Evolutionary conservation across 2,113 vertebrate species (phyloP), one percentile per base, ranked within the genome.

Genomic region (Ictalurus furcatus): DNA sequence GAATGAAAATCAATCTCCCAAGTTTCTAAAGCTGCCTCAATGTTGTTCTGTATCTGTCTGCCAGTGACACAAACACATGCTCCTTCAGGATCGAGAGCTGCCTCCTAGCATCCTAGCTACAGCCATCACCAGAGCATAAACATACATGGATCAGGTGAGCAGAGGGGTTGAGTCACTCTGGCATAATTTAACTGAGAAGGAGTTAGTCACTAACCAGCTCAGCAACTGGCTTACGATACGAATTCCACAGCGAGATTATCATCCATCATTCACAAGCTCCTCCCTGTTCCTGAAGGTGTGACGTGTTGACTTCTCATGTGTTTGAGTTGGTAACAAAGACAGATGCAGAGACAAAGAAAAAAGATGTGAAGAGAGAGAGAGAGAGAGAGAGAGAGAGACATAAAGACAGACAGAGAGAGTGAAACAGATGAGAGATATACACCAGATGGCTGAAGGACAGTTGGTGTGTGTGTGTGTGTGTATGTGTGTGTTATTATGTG

Each of bases 401-500:
- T n/a, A n/a, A n/a, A 30, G n/a, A 69, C 0, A 69, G 67, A n/a
- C 1, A 40, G 30, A 9, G 19, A 44, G 37, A 12, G 73, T 48
- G 37, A 44, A 21, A 76, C 21, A 44, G 73, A 76, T 44, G 34
- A 76, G 76, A 79, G 21, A 28, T 40, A 76, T 28, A n/a, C 76
- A n/a, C 44, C 44, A 79, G 44, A 79, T 79, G 44, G 76, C 76
- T 52, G 73, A 76, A 76, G 37, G 73, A 76, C 37, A 76, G 73
- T 74, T 74, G 3, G 30, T 73, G 69, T 37, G 69, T 73, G 69
- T 73, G 71, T 73, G 71, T 74, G 71, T 74, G 71, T 71, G 73
- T 44, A 40, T 79, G 44, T 79, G 76, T 79, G 76, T 79, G 76
- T 52, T n/a, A 52, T 79, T 79, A 79, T 52, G 44, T 76, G 37